phyloP scores from a whole-genome alignment of 2,797 vertebrate genomes.

The Macroramphosus scolopax region DNA sequence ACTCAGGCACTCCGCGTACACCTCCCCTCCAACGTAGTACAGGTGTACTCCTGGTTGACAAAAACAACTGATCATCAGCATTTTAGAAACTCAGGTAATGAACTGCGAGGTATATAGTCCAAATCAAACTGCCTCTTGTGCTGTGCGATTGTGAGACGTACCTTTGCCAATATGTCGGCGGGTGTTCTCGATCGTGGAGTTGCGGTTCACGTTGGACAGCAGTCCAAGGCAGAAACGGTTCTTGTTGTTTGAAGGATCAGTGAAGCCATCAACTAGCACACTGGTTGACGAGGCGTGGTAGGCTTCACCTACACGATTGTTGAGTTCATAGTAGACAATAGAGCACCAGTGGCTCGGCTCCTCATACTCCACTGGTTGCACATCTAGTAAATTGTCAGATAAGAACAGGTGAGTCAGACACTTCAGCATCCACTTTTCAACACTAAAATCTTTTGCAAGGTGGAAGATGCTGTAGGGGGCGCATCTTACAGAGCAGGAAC shows the following conservation, averaged over 20 bases:
- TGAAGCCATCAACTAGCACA: conserved; percentile 95
- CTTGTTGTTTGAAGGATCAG: conserved; percentile 96
- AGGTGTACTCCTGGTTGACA: conserved; percentile 85
- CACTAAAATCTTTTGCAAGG: too few relatives aligned
- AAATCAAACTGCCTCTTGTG: background rate
- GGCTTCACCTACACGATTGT: conserved; percentile 93
- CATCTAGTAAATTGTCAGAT: conserved; percentile 75
- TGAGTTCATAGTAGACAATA: conserved; percentile 96
- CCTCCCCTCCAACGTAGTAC: conserved; percentile 95
- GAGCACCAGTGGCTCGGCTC: conserved; percentile 98
- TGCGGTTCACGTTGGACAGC: conserved; percentile 94
- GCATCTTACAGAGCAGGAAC: too few relatives aligned
- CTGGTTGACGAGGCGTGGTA: conserved; percentile 95
- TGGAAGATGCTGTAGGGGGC: too few relatives aligned
- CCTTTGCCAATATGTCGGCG: conserved; percentile 96
- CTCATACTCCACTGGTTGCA: conserved; percentile 95
- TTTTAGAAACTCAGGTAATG: background rate
- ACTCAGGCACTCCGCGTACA: conserved; percentile 94
- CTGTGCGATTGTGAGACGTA: conserved; percentile 39
- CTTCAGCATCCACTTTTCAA: too few relatives aligned
- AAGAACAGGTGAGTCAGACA: conserved; percentile 1
- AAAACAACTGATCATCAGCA: background rate
- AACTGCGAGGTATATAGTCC: background rate
- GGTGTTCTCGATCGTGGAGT: conserved; percentile 97
- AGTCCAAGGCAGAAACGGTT: conserved; percentile 97